Conservation (phyloP, 2,797 vertebrate species). For the Sciurus carolinensis region DNA sequence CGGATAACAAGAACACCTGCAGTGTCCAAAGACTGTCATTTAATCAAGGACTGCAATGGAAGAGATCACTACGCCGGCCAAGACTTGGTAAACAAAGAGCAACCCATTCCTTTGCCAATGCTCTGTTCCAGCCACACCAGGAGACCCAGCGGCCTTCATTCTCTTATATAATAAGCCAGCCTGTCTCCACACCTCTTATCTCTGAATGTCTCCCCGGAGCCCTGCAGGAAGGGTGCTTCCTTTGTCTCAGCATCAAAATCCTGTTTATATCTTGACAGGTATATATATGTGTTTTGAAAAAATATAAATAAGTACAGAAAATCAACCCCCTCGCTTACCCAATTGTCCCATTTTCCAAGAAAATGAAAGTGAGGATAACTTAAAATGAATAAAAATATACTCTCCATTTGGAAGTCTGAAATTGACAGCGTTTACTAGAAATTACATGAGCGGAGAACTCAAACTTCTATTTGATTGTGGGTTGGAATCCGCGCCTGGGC, state of each 20-base stretch:
- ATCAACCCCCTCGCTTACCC: constrained; percentile 54
- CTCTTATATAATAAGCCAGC: constrained; percentile 12
- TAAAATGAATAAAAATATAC: constrained; percentile 80
- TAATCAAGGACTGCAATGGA: constrained; percentile 26
- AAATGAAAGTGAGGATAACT: constrained; percentile 78
- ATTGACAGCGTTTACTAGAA: constrained; percentile 84
- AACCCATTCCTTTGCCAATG: constrained; percentile 66
- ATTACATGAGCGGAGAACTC: constrained; percentile 76
- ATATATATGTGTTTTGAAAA: constrained; percentile 39
- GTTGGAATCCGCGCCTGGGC: constrained; percentile 77
- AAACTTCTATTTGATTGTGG: constrained; percentile 80
- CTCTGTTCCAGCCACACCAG: background rate
- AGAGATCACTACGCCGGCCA: background rate
- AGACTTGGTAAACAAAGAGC: constrained; percentile 66
- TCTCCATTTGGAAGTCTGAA: constrained; percentile 76
- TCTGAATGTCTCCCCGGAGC: background rate
- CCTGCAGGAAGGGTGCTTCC: background rate
- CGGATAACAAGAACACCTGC: constrained; percentile 6
- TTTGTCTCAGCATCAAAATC: constrained; percentile 76
- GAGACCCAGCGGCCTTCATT: constrained; percentile 23
- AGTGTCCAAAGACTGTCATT: constrained; percentile 61
- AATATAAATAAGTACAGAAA: constrained; percentile 68
- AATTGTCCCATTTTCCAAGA: constrained; percentile 75
- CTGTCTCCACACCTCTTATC: background rate
- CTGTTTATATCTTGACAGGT: constrained; percentile 63